These are phyloP conservation scores for Diorhabda elongata DNA, from an alignment of 1,140 invertebrate species.

Conservation along the genomic window DNA sequence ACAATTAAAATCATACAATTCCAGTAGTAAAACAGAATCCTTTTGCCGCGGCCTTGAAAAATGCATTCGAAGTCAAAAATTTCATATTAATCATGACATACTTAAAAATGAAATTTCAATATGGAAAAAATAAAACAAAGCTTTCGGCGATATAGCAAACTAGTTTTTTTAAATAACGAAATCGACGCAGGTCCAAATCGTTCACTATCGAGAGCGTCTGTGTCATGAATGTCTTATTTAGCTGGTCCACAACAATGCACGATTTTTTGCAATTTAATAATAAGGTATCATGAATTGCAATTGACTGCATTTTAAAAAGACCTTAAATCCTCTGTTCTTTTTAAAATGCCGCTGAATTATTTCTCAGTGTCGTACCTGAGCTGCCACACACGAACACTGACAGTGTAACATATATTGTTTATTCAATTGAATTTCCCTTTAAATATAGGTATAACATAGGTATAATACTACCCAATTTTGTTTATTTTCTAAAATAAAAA, in stretches of 20 bases:
- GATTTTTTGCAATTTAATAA: conserved; percentile 33
- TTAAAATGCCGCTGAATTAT: conserved; percentile 22
- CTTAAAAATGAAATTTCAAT: conserved; percentile 25
- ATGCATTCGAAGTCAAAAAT: conserved; percentile 18
- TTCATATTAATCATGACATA: conserved; percentile 31
- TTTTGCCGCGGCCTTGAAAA: conserved; percentile 12
- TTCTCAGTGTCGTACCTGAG: not conserved
- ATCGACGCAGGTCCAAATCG: conserved; percentile 18
- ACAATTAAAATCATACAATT: too few relatives aligned
- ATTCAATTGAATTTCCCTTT: conserved; percentile 1
- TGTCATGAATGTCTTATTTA: not conserved
- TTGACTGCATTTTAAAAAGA: conserved; percentile 27
- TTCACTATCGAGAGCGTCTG: conserved; percentile 3
- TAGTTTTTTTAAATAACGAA: conserved; percentile 29
- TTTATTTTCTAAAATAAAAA: too few relatives aligned
- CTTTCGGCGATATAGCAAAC: conserved; percentile 26
- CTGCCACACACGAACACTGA: too few relatives aligned
- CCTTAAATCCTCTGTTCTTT: conserved; percentile 25
- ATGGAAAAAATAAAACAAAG: conserved; percentile 29
- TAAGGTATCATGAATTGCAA: conserved; percentile 30
- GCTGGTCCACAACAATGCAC: conserved; percentile 24
- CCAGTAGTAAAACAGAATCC: too few relatives aligned
- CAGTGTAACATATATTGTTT: too few relatives aligned
- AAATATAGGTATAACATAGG: too few relatives aligned
- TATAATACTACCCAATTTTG: too few relatives aligned